Evolutionary conservation across 2,113 vertebrate genomes (phyloP).

Genomic region (Pangasianodon gigas): DNA sequence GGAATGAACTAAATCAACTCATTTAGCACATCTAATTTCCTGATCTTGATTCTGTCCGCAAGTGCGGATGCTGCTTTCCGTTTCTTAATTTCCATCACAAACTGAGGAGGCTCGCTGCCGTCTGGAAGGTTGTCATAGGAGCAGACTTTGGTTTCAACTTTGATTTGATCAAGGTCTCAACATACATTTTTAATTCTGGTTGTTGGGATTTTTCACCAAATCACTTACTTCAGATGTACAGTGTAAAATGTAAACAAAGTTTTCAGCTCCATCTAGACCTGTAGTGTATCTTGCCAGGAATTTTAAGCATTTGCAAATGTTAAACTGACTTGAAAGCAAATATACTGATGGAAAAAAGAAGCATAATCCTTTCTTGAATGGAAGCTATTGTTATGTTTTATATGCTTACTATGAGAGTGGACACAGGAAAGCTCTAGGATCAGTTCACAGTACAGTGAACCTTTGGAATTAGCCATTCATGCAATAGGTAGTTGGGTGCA

Average conservation of each 20-base stretch:
- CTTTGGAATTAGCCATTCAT: background rate
- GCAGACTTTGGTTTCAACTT: background rate
- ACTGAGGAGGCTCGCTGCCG: constrained; percentile 30
- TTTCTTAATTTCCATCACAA: constrained; percentile 44
- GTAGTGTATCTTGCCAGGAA: background rate
- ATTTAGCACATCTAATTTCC: constrained; percentile 48
- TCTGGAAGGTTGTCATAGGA: constrained; percentile 28
- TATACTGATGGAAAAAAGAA: background rate
- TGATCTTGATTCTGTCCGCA: constrained; percentile 30
- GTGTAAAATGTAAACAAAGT: background rate
- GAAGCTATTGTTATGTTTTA: background rate
- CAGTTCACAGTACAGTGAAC: background rate
- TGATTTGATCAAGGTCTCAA: constrained; percentile 7
- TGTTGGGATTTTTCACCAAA: background rate
- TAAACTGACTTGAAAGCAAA: constrained; percentile 1
- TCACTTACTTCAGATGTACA: background rate
- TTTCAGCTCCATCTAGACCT: background rate
- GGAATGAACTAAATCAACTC: constrained; percentile 48
- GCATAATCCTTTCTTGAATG: background rate
- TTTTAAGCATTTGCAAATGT: background rate
- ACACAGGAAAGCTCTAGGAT: background rate
- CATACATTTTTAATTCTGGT: constrained; percentile 12
- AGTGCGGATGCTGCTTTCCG: constrained; percentile 28
- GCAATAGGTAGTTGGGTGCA: background rate
- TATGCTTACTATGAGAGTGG: background rate